phyloP scores from a whole-genome alignment of 2,888 invertebrate species.

The Sphaerophoria taeniata region DNA sequence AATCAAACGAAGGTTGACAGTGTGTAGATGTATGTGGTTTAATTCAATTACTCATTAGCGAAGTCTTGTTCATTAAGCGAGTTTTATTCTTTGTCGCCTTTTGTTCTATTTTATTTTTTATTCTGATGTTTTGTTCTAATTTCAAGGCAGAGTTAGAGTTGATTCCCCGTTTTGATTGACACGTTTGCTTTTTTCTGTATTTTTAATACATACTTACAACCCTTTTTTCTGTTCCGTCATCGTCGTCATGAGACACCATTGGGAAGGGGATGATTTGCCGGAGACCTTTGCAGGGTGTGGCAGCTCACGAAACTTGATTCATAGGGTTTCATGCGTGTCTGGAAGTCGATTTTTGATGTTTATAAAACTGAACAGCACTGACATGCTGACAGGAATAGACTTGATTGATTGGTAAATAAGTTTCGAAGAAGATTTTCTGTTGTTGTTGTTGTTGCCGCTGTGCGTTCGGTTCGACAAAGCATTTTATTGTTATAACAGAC shows the following conservation, averaged over 20 bases:
- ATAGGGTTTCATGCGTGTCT: constrained; percentile 64
- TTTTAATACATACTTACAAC: constrained; percentile 35
- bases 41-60: constrained; percentile 72
- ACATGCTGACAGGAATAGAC: constrained; percentile 65
- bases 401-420: constrained; percentile 73
- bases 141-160: constrained; percentile 6
- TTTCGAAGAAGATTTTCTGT: constrained; percentile 27
- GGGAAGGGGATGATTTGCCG: constrained; percentile 20
- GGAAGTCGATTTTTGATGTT: constrained; percentile 16
- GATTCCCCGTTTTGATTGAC: constrained; percentile 62
- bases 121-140: constrained; percentile 6
- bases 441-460: neutral
- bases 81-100: constrained; percentile 26
- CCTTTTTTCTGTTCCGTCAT: constrained; percentile 32
- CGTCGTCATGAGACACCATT: neutral
- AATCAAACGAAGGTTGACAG: constrained; percentile 31
- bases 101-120: neutral
- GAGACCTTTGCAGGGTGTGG: constrained; percentile 4
- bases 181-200: constrained; percentile 49
- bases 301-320: constrained; percentile 24
- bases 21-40: constrained; percentile 33
- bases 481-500: constrained; percentile 7
- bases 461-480: neutral
- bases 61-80: constrained; percentile 43
- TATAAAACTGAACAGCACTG: constrained; percentile 32